Evolutionary conservation across 2,113 vertebrate species (phyloP).

Genomic region (Otis tarda): DNA sequence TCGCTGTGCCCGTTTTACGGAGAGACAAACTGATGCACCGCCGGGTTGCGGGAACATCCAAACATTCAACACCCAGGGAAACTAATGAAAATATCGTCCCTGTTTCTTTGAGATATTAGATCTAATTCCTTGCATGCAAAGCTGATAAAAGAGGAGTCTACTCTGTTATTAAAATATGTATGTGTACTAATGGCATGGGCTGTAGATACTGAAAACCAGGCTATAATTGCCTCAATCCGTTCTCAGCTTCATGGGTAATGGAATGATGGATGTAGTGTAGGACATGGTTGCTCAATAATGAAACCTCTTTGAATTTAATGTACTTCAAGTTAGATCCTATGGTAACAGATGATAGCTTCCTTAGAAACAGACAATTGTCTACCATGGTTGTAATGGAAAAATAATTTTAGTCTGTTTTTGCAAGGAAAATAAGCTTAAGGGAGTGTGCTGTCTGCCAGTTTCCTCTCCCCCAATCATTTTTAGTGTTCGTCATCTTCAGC

Average conservation of each 20-base stretch:
- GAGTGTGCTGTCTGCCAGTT: constrained; percentile 2
- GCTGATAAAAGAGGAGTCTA: neutral
- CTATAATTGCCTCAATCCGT: neutral
- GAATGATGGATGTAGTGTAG: neutral
- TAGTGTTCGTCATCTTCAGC: constrained; percentile 18
- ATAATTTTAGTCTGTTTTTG: constrained; percentile 26
- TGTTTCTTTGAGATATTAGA: neutral
- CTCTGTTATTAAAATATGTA: neutral
- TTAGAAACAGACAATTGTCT: constrained; percentile 13
- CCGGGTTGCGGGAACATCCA: neutral
- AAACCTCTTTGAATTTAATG: neutral
- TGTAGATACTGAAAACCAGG: neutral
- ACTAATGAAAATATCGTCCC: neutral
- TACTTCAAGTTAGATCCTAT: neutral
- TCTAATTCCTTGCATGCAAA: neutral
- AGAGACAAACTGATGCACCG: neutral
- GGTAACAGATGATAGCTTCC: neutral
- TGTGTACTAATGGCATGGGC: neutral
- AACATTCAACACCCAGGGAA: neutral
- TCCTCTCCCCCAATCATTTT: neutral
- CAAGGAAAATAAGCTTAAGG: constrained; percentile 18
- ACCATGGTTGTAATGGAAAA: neutral
- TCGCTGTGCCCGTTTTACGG: neutral
- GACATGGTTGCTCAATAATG: neutral
- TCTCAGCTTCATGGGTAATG: neutral